Evolutionary conservation across 2,797 vertebrate species (phyloP), one percentile per base, ranked within the genome.

Genomic region (Cynopterus sphinx): DNA sequence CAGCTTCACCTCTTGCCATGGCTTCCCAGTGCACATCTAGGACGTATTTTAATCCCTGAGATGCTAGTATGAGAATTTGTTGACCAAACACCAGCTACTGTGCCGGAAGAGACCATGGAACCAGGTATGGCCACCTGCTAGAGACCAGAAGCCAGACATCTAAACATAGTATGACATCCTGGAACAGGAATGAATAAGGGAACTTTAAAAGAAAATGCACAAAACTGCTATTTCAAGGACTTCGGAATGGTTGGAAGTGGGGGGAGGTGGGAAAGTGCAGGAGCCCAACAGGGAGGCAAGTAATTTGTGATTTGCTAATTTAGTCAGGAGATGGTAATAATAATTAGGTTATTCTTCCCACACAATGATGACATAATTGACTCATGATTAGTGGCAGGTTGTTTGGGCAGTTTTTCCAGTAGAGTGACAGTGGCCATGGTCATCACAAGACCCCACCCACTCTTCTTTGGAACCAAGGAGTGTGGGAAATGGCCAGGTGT

Each of bases 371-470:
- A 96, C 71, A 94, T 79, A 84, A 70, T 21, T 79, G 95, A 82
- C 88, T 70, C 75, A 75, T 26, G 51, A 92, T 71, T 74, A 51
- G 21, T 57, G 68, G 22, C 39, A 67, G 84, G 93, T 77, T 28
- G 90, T 90, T 94, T 43, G 91, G 83, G 91, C 94, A 95, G 97
- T 89, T 97, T 96, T 96, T 96, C 94, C 90, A 75, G 93, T 94
- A 67, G 13, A 51, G 43, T 75, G 88, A 87, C 55, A 68, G 36
- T 70, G 53, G 39, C 43, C 1, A 0, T 75, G 10, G 75, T 92
- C 96, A 96, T 28, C 36, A 57, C 41, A 75, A 92, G 61, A 82
- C 75, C 36, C 89, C 93, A 41, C 70, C 83, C n/a, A 36, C 26
- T 83, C 84, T 94, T 79, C 26, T 55, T 46, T n/a, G 67, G 51